Evolutionary conservation across 2,113 vertebrate genomes (phyloP), one percentile per base, ranked within the genome.

Genomic region (Pedetes capensis): DNA sequence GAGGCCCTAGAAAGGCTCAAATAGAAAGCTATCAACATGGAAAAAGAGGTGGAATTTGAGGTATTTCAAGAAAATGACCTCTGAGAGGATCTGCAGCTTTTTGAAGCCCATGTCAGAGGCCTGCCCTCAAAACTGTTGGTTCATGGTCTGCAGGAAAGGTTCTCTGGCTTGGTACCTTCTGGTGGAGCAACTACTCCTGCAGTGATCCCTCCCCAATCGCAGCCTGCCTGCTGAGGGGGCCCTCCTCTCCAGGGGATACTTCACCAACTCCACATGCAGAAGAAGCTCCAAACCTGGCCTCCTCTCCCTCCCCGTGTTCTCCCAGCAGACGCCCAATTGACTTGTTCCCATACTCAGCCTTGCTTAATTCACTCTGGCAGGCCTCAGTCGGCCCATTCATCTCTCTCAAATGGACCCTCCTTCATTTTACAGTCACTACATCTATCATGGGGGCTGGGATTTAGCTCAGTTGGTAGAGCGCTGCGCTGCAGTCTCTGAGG

Each of bases 11-110:
- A 89, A 83, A 61, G 37, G 11, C 37, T 82, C 49, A 79, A 85
- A 71, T 14, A 89, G 80, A 92, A 96, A 85, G 44, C 25, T 91
- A 13, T 10, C 66, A 87, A 3, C 16, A 23, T 68, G 29, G 51
- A 96, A 53, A 93, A 88, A 92, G 34, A 93, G 75, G 61, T 44
- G 83, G 61, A 96, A 95, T 87, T 53, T 81, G 29, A 93, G 79
- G 39, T 88, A 72, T 29, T 95, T 82, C 61, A 94, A 79, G 47
- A 88, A 66, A 91, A 93, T 88, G 27, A 81, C 32, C 22, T 42
- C 42, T 27, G 22, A 79, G 32, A 23, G 25, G 61, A 27, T 32
- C 10, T 29, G 9, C 27, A 32, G 5, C 61, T 63, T 3, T n/a
- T n/a, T n/a, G 61, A 95, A 89, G 17, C 25, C 59, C 47, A 93